Percentiles rank a stretch among this genome's conserved stretches.
Conservation (phyloP, 2,113 vertebrate genomes). For the Caloenas nicobarica region DNA sequence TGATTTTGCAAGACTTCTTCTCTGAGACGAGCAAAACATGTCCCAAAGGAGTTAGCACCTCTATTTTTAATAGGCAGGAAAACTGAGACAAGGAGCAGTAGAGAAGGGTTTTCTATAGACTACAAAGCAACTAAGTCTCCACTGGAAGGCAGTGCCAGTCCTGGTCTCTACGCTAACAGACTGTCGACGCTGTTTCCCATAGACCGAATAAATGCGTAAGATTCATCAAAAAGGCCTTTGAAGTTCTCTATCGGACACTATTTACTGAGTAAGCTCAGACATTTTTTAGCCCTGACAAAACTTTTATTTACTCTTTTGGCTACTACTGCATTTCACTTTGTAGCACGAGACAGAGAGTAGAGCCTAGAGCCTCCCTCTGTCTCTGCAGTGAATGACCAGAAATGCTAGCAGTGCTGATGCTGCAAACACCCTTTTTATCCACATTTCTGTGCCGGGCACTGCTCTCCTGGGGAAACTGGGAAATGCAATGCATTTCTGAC, state of each 20-base stretch:
- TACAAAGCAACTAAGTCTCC: not conserved
- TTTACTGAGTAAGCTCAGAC: constrained; percentile 18
- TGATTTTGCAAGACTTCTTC: not conserved
- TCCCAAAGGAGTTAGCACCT: not conserved
- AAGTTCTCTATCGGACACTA: not conserved
- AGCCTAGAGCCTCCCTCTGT: constrained; percentile 15
- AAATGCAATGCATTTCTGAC: not conserved
- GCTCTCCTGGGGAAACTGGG: not conserved
- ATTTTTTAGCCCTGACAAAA: not conserved
- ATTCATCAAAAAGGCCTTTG: constrained; percentile 3
- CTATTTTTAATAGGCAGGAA: not conserved
- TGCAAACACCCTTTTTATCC: not conserved
- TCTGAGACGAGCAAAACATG: not conserved
- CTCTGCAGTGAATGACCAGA: constrained; percentile 20
- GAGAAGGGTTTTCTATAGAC: not conserved
- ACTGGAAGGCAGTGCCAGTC: not conserved
- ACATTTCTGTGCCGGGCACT: not conserved
- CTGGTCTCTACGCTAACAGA: not conserved
- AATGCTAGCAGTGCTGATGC: constrained; percentile 33
- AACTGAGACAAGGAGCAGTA: not conserved
- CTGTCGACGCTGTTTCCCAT: not conserved
- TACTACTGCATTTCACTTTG: constrained; percentile 47
- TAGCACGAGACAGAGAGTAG: not conserved
- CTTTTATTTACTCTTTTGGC: constrained; percentile 41
- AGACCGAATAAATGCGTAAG: not conserved